These are phyloP conservation scores for Idaea biselata DNA, from an alignment of 2,888 invertebrate species.

Conservation along the genomic window DNA sequence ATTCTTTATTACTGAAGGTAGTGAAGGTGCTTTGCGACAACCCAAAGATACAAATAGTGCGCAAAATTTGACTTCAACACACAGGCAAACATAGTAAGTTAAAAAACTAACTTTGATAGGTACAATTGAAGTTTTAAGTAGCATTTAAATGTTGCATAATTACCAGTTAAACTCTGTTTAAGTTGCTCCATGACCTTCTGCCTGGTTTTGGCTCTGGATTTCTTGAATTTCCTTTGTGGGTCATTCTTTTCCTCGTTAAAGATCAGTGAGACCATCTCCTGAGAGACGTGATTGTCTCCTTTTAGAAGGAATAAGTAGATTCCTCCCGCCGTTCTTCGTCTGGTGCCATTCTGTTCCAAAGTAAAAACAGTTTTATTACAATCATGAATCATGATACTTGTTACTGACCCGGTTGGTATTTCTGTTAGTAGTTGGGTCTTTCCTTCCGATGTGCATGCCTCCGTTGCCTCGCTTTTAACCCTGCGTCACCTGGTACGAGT, in stretches of 20 bases:
- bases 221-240: slow-evolving; percentile 76
- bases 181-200: slow-evolving; percentile 85
- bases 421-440: not conserved
- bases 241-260: slow-evolving; percentile 84
- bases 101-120: no score
- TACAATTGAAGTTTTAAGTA: no score
- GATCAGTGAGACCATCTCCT: slow-evolving; percentile 84
- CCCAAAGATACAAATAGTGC: no score
- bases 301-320: slow-evolving; percentile 91
- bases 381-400: not conserved
- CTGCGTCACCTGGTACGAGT: no score
- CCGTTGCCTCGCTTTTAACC: no score
- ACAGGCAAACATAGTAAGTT: no score
- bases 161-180: slow-evolving; percentile 81
- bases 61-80: no score
- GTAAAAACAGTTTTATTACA: not conserved
- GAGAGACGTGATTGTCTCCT: slow-evolving; percentile 83
- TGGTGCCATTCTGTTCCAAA: slow-evolving; percentile 83
- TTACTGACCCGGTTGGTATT: no score
- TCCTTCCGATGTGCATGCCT: no score
- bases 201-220: slow-evolving; percentile 76
- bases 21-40: no score
- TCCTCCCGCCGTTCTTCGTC: slow-evolving; percentile 93
- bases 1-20: no score
- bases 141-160: not conserved